Base-by-base conservation (phyloP, 2,113 vertebrate genomes). In the Malurus melanocephalus region DNA sequence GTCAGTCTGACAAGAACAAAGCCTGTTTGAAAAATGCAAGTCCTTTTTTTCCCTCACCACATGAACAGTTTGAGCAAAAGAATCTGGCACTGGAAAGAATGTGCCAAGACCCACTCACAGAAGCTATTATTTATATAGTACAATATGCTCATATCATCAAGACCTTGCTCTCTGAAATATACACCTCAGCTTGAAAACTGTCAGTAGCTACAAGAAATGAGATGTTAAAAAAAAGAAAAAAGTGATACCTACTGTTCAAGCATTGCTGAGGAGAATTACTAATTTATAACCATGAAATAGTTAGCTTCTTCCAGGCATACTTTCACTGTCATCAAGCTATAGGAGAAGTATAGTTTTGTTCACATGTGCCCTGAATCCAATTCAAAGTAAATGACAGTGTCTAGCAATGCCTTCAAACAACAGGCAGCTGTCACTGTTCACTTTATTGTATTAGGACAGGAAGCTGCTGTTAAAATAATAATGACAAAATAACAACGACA, bases 81-180 rank as follows among this genome's bases (percentile, higher is more conserved):
- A 91, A 88, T 89, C 66, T 93, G 79, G 88, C 72, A 68, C 38
- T 32, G 33, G 59, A 87, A 90, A 90, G 49, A 92, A 92, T 81
- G 69, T 88, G 87, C 65, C 83, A 87, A 94, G 67, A 80, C 28
- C 53, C 35, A 30, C 38, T 90, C 91, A 78, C 51, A 91, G 73
- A 92, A 95, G 83, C 67, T 93, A 93, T 94, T 94, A 94, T 95
- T 95, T 93, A 92, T 91, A 80, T 57, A 72, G 59, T 89, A 87
- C 84, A 94, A 96, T 94, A 87, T 89, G 87, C 35, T 93, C 65
- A 78, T 93, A 96, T 91, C 79, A 85, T 90, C 93, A 92, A 92
- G 92, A 93, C 82, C 90, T 83, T 80, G 92, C 85, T 90, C 92
- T 80, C 89, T 93, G 93, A 92, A 95, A 95, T 85, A 82, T 69